Conservation (phyloP, 1,140 invertebrate genomes). For the Ceratina australensis region DNA sequence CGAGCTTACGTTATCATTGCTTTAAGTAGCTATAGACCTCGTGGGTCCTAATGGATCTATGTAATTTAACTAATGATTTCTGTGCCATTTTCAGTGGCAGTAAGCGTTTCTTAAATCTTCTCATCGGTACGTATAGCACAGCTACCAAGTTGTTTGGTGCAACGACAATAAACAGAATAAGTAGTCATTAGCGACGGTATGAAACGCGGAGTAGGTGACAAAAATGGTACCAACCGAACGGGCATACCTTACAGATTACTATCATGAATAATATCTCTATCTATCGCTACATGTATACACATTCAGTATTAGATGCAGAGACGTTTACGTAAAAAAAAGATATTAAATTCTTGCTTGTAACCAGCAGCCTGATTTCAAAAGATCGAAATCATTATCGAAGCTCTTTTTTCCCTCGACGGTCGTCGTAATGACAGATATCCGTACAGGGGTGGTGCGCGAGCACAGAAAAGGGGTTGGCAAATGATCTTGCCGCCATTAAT, state of each 20-base stretch:
- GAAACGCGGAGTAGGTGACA: too few relatives aligned
- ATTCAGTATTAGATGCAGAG: too few relatives aligned
- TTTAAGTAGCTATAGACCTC: constrained; percentile 44
- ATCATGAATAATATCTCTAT: too few relatives aligned
- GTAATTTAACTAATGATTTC: constrained; percentile 29
- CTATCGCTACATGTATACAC: too few relatives aligned
- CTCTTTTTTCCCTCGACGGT: constrained; percentile 3
- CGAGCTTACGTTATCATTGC: constrained; percentile 42
- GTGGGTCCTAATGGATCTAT: constrained; percentile 19
- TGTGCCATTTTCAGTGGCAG: not conserved
- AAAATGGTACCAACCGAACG: too few relatives aligned
- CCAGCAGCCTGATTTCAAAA: constrained; percentile 5
- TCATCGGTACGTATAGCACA: too few relatives aligned
- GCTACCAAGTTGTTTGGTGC: too few relatives aligned
- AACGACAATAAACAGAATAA: too few relatives aligned
- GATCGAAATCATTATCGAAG: constrained; percentile 34
- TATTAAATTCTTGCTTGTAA: constrained; percentile 21
- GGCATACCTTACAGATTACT: too few relatives aligned
- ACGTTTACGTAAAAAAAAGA: constrained; percentile 23
- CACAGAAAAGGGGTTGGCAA: constrained; percentile 38
- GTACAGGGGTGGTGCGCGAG: constrained; percentile 11
- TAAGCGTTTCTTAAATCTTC: not conserved
- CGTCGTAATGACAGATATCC: constrained; percentile 27
- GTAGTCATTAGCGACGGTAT: not conserved
- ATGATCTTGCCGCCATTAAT: constrained; percentile 59